Evolutionary conservation across 1,140 invertebrate species (phyloP).

Genomic region (Pissodes strobi): DNA sequence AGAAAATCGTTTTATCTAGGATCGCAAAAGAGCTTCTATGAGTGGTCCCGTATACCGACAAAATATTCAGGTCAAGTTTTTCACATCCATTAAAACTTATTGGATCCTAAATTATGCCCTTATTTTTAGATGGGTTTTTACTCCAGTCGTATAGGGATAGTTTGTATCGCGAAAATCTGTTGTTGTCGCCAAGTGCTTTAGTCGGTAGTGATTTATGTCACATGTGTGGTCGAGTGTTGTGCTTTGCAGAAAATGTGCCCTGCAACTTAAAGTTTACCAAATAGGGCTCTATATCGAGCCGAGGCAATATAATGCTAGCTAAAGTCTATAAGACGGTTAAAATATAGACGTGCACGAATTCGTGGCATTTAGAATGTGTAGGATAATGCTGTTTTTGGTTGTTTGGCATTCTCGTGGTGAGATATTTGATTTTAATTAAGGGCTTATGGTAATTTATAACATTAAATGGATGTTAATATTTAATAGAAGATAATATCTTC

Average conservation of each 20-base stretch:
- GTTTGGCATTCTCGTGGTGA: too few species aligned
- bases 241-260: slow-evolving; percentile 42
- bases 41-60: slow-evolving; percentile 6
- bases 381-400: too few species aligned
- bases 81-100: slow-evolving; percentile 37
- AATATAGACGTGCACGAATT: slow-evolving; percentile 7
- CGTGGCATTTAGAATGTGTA: not conserved
- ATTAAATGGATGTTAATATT: too few species aligned
- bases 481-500: too few species aligned
- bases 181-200: slow-evolving; percentile 45
- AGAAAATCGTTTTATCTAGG: slow-evolving; percentile 4
- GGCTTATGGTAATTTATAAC: too few species aligned
- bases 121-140: slow-evolving; percentile 38
- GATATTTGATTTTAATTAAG: too few species aligned
- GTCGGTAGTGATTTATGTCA: slow-evolving; percentile 43
- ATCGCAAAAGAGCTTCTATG: not conserved
- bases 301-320: slow-evolving; percentile 8
- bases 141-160: slow-evolving; percentile 38
- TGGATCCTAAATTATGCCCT: slow-evolving; percentile 40
- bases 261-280: slow-evolving; percentile 28
- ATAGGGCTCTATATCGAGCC: slow-evolving; percentile 10
- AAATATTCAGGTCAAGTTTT: slow-evolving; percentile 29
- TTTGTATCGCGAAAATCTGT: slow-evolving; percentile 48
- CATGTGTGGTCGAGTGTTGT: slow-evolving; percentile 45
- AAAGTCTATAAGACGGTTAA: slow-evolving; percentile 12